phyloP scores from a whole-genome alignment of 1,140 invertebrate species.

The Babylonia areolata region DNA sequence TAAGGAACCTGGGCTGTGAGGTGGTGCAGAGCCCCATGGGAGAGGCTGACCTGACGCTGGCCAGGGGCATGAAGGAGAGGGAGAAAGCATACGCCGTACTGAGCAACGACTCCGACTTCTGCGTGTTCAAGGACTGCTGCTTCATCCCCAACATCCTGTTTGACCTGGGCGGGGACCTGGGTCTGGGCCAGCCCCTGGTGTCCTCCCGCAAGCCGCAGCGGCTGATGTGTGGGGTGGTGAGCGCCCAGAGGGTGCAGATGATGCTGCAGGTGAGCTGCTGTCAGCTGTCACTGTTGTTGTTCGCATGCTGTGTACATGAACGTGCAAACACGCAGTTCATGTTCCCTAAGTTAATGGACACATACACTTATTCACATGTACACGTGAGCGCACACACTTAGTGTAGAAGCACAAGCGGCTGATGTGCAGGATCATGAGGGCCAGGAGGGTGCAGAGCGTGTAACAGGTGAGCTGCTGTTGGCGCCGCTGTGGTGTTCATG shows the following conservation, averaged over 20 bases:
- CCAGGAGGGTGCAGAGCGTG: too few species aligned
- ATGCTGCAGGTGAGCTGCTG: conserved; percentile 57
- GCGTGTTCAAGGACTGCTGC: conserved; percentile 64
- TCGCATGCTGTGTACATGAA: too few species aligned
- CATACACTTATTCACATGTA: background rate
- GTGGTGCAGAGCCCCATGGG: conserved; percentile 59
- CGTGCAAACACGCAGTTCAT: too few species aligned
- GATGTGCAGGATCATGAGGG: too few species aligned
- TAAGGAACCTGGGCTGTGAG: conserved; percentile 65
- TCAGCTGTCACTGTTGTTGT: too few species aligned
- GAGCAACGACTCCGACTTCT: conserved; percentile 74
- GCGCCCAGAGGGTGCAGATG: conserved; percentile 54
- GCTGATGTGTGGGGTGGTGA: conserved; percentile 63
- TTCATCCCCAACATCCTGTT: conserved; percentile 67
- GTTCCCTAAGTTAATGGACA: too few species aligned
- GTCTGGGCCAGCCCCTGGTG: conserved; percentile 51
- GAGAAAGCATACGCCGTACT: conserved; percentile 67
- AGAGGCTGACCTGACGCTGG: conserved; percentile 69
- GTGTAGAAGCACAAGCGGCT: too few species aligned
- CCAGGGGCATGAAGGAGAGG: conserved; percentile 59
- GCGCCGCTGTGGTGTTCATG: too few species aligned
- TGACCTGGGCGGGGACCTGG: conserved; percentile 67
- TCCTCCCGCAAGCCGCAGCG: conserved; percentile 60
- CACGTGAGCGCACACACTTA: background rate
- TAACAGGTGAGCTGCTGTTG: too few species aligned